These are phyloP conservation scores for Saccostrea glomerata DNA, from an alignment of 1,140 invertebrate genomes.

Conservation along the genomic window DNA sequence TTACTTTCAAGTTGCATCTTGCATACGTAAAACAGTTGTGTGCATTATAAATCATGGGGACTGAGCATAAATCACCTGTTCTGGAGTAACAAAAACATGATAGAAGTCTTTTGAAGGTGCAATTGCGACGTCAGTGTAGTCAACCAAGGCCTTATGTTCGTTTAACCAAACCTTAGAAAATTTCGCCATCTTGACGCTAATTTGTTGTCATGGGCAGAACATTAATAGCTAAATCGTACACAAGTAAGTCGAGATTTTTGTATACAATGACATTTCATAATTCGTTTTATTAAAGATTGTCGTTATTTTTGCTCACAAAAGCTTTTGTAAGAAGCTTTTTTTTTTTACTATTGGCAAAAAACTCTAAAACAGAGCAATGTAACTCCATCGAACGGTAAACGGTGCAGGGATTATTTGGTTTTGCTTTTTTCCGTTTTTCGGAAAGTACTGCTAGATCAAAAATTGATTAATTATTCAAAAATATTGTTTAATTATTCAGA, in stretches of 20 bases:
- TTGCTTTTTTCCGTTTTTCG: too few species aligned
- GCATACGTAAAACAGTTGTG: not conserved
- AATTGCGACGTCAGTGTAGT: conserved; percentile 57
- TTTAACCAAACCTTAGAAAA: conserved; percentile 50
- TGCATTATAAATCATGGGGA: not conserved
- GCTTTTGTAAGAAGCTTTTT: too few species aligned
- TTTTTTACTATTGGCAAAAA: too few species aligned
- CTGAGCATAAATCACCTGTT: conserved; percentile 54
- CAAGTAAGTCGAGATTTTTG: conserved; percentile 3
- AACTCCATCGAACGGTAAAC: too few species aligned
- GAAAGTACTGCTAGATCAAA: too few species aligned
- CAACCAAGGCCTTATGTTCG: conserved; percentile 63
- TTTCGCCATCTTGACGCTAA: conserved; percentile 26
- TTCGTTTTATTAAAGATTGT: too few species aligned
- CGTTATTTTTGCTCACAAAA: too few species aligned
- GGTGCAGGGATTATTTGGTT: too few species aligned
- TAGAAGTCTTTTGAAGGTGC: conserved; percentile 70
- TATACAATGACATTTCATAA: too few species aligned
- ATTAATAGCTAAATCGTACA: conserved; percentile 62
- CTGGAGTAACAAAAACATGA: conserved; percentile 64
- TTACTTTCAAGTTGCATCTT: not conserved
- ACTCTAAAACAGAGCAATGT: too few species aligned
- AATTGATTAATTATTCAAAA: too few species aligned
- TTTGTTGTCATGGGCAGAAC: conserved; percentile 17
- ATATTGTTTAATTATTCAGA: too few species aligned